phyloP scores from a whole-genome alignment of 2,797 vertebrate species.

The Antrozous pallidus region DNA sequence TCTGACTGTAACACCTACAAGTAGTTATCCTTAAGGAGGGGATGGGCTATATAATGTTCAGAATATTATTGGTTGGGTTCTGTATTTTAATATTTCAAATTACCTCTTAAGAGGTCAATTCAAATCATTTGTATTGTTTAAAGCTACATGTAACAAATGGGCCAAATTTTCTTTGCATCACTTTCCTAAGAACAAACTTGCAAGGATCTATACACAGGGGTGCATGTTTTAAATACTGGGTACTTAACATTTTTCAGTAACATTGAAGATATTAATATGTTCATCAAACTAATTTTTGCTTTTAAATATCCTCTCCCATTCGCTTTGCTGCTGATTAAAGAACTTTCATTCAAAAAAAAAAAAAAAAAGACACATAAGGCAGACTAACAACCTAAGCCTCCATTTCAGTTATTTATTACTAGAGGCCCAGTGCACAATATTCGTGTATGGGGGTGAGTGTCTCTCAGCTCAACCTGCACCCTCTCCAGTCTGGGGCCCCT shows the following conservation, averaged over 20 bases:
- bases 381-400: not conserved
- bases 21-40: not conserved
- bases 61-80: not conserved
- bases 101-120: not conserved
- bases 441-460: no score
- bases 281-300: not conserved
- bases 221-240: not conserved
- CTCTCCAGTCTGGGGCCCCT: no score
- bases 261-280: not conserved
- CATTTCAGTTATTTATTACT: not conserved
- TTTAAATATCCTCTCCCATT: not conserved
- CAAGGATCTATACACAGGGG: not conserved
- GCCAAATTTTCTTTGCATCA: not conserved
- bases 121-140: not conserved
- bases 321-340: not conserved
- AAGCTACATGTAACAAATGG: not conserved
- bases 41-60: not conserved
- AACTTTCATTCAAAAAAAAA: not conserved
- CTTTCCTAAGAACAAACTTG: not conserved
- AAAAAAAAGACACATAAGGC: not conserved
- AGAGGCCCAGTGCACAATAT: no score
- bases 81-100: not conserved
- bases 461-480: no score
- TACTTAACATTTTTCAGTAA: not conserved
- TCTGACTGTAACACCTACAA: not conserved